Evolutionary conservation across 1,140 invertebrate genomes (phyloP).

Genomic region (Drosophila mojavensis): DNA sequence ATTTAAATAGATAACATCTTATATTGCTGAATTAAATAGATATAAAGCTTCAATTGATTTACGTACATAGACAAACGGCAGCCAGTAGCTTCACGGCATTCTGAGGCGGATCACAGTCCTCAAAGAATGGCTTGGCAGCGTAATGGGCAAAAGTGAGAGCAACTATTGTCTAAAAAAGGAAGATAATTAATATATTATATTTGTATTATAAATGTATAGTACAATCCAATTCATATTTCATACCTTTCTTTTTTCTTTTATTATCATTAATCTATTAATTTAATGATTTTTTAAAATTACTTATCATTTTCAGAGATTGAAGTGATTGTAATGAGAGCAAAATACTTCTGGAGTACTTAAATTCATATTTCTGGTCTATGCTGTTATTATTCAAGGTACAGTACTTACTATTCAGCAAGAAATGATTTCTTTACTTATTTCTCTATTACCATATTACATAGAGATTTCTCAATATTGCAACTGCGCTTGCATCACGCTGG

Average conservation of each 20-base stretch:
- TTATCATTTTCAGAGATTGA: too few relatives aligned
- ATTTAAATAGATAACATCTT: conserved; percentile 11
- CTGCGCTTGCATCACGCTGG: not conserved
- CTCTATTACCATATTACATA: not conserved
- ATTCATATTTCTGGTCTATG: too few relatives aligned
- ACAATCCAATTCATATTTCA: too few relatives aligned
- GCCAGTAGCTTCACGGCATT: conserved; percentile 89
- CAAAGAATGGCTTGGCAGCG: conserved; percentile 92
- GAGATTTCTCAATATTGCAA: conserved; percentile 3
- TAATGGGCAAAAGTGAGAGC: conserved; percentile 92
- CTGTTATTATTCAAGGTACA: not conserved
- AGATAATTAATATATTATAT: not conserved
- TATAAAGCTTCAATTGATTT: not conserved
- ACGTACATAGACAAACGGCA: conserved; percentile 91
- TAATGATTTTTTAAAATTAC: too few relatives aligned
- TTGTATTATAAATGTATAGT: not conserved
- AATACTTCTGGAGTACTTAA: too few relatives aligned
- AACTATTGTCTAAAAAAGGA: conserved; percentile 88
- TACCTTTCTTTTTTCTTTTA: too few relatives aligned
- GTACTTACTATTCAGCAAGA: not conserved
- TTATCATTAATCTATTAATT: too few relatives aligned
- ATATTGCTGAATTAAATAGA: not conserved
- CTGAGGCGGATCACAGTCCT: conserved; percentile 88
- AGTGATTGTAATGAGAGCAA: too few relatives aligned
- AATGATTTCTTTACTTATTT: not conserved